phyloP scores from a whole-genome alignment of 1,140 invertebrate genomes.

The Formica exsecta region DNA sequence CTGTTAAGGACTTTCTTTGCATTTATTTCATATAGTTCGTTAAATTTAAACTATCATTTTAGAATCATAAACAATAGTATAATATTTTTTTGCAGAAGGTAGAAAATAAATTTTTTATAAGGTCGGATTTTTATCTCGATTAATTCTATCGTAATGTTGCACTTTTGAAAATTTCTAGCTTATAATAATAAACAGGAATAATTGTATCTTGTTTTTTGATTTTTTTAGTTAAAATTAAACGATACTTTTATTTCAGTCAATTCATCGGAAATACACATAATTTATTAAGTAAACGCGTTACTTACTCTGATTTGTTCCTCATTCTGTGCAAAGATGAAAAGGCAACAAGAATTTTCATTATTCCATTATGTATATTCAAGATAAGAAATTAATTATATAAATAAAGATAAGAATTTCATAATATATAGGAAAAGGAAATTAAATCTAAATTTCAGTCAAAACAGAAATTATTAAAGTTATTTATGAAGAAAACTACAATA shows the following conservation, averaged over 20 bases:
- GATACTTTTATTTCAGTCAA: background rate
- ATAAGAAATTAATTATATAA: slow-evolving; percentile 7
- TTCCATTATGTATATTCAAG: background rate
- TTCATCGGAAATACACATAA: background rate
- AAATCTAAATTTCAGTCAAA: background rate
- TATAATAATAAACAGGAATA: background rate
- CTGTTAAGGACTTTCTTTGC: background rate
- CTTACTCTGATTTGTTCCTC: slow-evolving; percentile 52
- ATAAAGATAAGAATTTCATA: background rate
- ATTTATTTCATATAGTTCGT: background rate
- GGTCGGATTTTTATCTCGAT: background rate
- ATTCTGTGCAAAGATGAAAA: slow-evolving; percentile 19
- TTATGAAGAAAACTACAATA: too few relatives aligned
- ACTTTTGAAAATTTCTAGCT: background rate
- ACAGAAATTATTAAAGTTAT: background rate
- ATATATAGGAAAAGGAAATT: background rate
- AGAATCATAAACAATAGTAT: background rate
- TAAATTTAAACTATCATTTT: background rate
- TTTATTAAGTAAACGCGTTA: slow-evolving; percentile 2
- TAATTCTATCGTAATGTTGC: background rate
- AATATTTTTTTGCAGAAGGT: background rate
- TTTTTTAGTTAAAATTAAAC: slow-evolving; percentile 1
- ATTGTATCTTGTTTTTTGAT: slow-evolving; percentile 8
- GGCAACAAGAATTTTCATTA: background rate
- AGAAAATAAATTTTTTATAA: background rate